Evolutionary conservation across 1,140 invertebrate genomes (phyloP), one percentile per base, ranked within the genome.

Genomic region (Psix sp.): DNA sequence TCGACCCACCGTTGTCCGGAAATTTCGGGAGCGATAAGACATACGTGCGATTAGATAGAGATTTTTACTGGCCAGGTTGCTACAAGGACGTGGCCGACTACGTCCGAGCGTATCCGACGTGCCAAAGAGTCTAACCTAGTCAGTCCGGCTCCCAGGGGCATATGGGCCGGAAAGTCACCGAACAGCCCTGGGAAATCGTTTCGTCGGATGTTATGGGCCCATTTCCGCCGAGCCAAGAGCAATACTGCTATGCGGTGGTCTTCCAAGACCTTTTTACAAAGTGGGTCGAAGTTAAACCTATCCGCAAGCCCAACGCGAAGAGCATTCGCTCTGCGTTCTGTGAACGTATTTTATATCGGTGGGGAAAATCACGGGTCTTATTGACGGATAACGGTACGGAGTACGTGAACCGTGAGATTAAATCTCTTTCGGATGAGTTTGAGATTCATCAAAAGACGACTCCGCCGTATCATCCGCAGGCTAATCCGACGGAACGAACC

Each of bases 1-100:
- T 48, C 10, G 56, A 60, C 5, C 35, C 26, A 0, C 56, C 56
- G 7, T 7, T 9, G 0, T 26, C 56, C 0, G 56, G 56, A 1
- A 42, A 59, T 16, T 13, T 59, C 0, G 56, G 42, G 0, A 11
- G 46, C 4, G 42, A 59, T 13, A 59, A 59, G 5, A 48, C 43
- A 0, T 60, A 29, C 17, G 36, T 43, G 0, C 33, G 42, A 2
- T 0, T 60, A 3, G 43, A 42, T 0, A 17, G 43, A 3, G 33
- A 60, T 3, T 60, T 39, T 14, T 60, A 46, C 14, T 59, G 40
- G 54, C 54, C 54, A 5, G 54, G 54, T 0, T 46, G 20, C 10
- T 59, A 45, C 10, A 24, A 17, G 1, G 54, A 59, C 31, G 54
- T 57, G 0, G 40, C 7, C 17, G 38, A 40, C 0, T 52, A 52